phyloP scores from a whole-genome alignment of 2,113 vertebrate genomes.

The Columbina picui region DNA sequence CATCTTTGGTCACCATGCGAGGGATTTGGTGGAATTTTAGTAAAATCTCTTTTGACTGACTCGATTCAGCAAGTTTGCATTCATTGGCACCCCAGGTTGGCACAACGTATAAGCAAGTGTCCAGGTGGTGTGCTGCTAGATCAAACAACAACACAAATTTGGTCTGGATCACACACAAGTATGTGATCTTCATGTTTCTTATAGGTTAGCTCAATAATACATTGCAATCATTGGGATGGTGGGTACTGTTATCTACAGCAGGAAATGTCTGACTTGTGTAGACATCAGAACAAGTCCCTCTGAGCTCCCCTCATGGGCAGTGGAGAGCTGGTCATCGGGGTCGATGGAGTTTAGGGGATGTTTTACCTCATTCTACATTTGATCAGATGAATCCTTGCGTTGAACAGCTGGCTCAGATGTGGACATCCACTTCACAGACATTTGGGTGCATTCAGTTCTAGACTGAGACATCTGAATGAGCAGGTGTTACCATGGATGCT shows the following conservation, averaged over 20 bases:
- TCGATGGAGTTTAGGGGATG: background rate
- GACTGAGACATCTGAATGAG: background rate
- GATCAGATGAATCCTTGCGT: background rate
- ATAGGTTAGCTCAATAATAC: background rate
- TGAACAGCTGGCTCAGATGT: background rate
- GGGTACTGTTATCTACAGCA: background rate
- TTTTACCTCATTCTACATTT: background rate
- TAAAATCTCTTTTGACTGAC: background rate
- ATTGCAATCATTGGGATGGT: background rate
- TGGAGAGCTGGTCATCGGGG: background rate
- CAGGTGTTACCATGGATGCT: background rate
- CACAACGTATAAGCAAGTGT: rapidly evolving
- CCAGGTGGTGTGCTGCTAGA: background rate
- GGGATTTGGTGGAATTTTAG: background rate
- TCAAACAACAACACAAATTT: rapidly evolving
- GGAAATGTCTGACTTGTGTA: background rate
- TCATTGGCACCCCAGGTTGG: background rate
- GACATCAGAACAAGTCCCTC: background rate
- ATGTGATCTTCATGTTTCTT: background rate
- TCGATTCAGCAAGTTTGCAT: background rate
- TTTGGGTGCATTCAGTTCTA: background rate
- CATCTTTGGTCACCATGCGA: background rate
- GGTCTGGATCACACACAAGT: background rate
- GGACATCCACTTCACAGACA: background rate
- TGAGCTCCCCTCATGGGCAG: background rate